These are phyloP conservation scores for Gallinago paraguaiae DNA, from an alignment of 2,113 vertebrate genomes.

Conservation along the genomic window DNA sequence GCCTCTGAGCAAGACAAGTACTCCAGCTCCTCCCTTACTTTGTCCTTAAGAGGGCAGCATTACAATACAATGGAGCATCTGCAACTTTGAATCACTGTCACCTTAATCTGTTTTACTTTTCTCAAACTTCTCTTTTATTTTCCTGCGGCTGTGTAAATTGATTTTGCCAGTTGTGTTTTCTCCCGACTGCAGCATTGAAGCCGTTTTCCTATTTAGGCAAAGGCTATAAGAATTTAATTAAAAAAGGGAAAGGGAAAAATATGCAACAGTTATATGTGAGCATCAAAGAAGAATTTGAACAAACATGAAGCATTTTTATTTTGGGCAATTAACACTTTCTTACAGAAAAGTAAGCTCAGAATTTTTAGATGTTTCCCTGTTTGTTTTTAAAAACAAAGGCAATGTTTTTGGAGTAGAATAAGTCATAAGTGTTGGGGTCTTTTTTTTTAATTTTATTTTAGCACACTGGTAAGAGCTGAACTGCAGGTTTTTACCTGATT, in stretches of 20 bases:
- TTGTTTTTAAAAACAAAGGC: neutral
- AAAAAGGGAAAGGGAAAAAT: neutral
- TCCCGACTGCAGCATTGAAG: neutral
- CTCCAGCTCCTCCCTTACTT: neutral
- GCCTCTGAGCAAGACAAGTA: neutral
- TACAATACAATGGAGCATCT: neutral
- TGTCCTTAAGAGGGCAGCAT: constrained; percentile 73
- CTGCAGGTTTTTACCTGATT: neutral
- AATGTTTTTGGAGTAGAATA: neutral
- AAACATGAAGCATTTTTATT: neutral
- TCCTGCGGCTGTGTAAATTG: neutral
- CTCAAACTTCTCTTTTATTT: neutral
- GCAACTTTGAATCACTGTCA: rapidly evolving
- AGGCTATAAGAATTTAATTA: neutral
- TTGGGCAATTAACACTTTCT: neutral
- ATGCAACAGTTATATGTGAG: neutral
- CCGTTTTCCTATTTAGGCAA: neutral
- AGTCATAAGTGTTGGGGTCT: neutral
- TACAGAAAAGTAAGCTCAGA: neutral
- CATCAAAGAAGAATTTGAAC: neutral
- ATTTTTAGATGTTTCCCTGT: neutral
- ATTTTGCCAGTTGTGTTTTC: neutral
- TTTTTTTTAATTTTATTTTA: neutral
- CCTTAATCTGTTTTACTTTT: neutral
- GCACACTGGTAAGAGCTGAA: neutral